phyloP scores from a whole-genome alignment of 2,113 vertebrate genomes.

The Ornithorhynchus anatinus region DNA sequence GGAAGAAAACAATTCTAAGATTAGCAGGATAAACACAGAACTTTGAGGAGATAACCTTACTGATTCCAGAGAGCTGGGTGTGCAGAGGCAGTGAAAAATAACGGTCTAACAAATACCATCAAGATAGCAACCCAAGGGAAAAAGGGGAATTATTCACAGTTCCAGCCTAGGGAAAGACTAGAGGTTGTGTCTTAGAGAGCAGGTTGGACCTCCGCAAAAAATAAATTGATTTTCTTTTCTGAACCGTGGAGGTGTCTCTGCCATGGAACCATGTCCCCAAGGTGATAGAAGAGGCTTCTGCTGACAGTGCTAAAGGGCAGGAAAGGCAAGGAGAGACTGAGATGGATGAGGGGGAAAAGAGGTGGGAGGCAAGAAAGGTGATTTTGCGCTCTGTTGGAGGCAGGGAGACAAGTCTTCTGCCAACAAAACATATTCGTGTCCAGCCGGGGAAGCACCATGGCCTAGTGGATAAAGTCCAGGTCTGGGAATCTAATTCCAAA shows the following conservation, averaged over 20 bases:
- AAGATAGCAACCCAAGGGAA: background rate
- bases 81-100: background rate
- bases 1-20: background rate
- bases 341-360: background rate
- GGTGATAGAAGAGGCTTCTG: background rate
- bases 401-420: no score
- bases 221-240: background rate
- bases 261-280: background rate
- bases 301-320: background rate
- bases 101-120: background rate
- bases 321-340: background rate
- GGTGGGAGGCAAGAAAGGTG: no score
- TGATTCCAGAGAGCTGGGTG: background rate
- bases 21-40: fast-evolving
- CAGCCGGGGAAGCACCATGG: no score
- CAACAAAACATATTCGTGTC: no score
- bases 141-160: background rate
- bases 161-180: background rate
- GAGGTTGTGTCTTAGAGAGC: background rate
- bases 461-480: no score
- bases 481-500: no score
- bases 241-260: background rate
- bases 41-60: background rate
- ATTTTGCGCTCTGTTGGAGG: no score
- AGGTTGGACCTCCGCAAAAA: background rate